A percentile compares a stretch with the other conserved stretches of the same genome.
These are phyloP conservation scores for Bungarus multicinctus DNA, from an alignment of 2,113 vertebrate species.

Conservation along the genomic window DNA sequence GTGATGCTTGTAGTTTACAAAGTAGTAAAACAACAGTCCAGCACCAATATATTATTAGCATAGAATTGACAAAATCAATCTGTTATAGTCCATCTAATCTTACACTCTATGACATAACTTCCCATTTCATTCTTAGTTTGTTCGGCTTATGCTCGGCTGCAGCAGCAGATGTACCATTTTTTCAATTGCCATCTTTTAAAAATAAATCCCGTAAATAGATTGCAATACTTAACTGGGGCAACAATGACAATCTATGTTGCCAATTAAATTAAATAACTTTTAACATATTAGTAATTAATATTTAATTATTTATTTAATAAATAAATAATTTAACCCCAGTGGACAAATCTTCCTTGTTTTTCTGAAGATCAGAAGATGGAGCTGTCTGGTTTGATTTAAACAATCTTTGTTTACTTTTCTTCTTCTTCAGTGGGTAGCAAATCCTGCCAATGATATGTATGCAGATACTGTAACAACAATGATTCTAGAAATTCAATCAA, in stretches of 20 bases:
- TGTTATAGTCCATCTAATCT: not conserved
- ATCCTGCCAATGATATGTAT: slow-evolving; percentile 97
- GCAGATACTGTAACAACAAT: slow-evolving; percentile 93
- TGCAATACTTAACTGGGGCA: not conserved
- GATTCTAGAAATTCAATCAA: slow-evolving; percentile 94
- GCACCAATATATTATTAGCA: not conserved
- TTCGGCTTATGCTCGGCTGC: not conserved
- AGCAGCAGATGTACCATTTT: not conserved
- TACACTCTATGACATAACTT: not conserved
- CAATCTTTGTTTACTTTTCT: not conserved
- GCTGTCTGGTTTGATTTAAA: not conserved
- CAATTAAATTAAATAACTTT: not conserved
- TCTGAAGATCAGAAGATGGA: not conserved
- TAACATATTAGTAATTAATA: not conserved
- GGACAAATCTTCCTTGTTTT: not conserved
- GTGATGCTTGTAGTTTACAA: not conserved
- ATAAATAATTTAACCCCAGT: not conserved
- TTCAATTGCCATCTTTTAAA: not conserved
- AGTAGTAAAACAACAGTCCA: not conserved
- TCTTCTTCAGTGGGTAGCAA: slow-evolving; percentile 85
- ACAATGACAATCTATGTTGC: too few relatives aligned
- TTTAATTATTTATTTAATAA: not conserved
- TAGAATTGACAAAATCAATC: not conserved
- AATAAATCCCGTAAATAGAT: not conserved
- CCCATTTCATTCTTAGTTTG: not conserved